These are phyloP conservation scores for Gadopsis marmoratus DNA, from an alignment of 2,797 vertebrate species.

Conservation along the genomic window DNA sequence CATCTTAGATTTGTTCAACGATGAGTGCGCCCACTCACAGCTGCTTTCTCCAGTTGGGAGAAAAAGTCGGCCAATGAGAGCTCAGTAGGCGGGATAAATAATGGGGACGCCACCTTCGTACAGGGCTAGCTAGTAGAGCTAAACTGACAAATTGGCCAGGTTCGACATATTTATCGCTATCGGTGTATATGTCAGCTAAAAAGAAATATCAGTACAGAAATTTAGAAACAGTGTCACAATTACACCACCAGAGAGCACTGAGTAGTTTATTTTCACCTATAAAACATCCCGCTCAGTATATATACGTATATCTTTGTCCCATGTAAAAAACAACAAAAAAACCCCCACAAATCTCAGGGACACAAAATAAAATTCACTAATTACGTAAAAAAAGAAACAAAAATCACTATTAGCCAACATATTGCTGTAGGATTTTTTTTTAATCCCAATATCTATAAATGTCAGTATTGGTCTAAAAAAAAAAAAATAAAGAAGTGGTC, in stretches of 20 bases:
- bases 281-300: background rate
- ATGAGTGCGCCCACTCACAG: conserved; percentile 3
- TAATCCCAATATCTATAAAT: too few relatives aligned
- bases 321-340: too few relatives aligned
- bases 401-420: too few relatives aligned
- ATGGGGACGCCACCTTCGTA: background rate
- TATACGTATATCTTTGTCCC: too few relatives aligned
- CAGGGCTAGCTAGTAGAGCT: background rate
- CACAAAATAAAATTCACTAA: too few relatives aligned
- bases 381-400: too few relatives aligned
- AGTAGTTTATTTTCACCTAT: background rate
- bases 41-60: conserved; percentile 4
- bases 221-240: background rate
- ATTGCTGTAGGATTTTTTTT: too few relatives aligned
- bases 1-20: conserved; percentile 10
- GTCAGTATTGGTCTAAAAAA: too few relatives aligned
- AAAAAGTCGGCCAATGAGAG: conserved; percentile 1
- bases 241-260: background rate
- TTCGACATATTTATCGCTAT: background rate
- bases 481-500: background rate
- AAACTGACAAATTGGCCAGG: background rate
- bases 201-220: background rate
- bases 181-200: background rate
- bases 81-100: background rate
- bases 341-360: too few relatives aligned